Percentiles rank a stretch among this genome's conserved stretches.
These are phyloP conservation scores for Muscidifurax raptorellus DNA, from an alignment of 1,140 invertebrate species.

Conservation along the genomic window DNA sequence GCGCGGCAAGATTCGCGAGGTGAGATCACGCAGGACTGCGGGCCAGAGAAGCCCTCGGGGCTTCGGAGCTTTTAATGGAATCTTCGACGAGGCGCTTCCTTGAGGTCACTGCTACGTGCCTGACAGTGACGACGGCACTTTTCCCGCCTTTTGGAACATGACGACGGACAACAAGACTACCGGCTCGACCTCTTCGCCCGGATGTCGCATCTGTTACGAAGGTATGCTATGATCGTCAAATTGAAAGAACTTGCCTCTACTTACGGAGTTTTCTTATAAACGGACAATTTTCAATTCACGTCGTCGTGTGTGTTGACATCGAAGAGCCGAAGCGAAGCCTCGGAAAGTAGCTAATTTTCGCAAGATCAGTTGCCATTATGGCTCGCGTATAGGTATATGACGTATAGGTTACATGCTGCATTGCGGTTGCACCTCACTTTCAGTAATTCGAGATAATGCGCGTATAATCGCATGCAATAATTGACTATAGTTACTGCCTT, in stretches of 20 bases:
- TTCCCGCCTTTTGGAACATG: conserved; percentile 42
- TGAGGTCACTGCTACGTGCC: neutral
- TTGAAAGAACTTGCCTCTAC: too few relatives aligned
- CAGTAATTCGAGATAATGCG: conserved; percentile 8
- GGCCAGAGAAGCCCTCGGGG: neutral
- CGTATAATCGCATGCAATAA: neutral
- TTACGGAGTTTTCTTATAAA: too few relatives aligned
- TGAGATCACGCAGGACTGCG: too few relatives aligned
- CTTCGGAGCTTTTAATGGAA: conserved; percentile 46
- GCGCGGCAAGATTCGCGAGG: neutral
- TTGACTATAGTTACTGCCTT: neutral
- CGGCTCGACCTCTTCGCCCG: conserved; percentile 28
- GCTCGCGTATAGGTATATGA: neutral
- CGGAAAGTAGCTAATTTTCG: neutral
- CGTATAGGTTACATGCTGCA: neutral
- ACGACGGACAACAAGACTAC: conserved; percentile 48
- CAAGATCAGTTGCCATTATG: neutral
- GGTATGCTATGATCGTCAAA: too few relatives aligned
- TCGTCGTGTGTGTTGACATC: too few relatives aligned
- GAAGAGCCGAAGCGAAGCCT: too few relatives aligned
- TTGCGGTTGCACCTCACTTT: conserved; percentile 2
- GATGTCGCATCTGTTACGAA: conserved; percentile 65
- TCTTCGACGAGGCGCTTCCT: neutral
- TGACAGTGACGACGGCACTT: neutral
- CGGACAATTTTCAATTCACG: too few relatives aligned